Base-by-base conservation (phyloP, 2,113 vertebrate species). In the Maccullochella peelii region DNA sequence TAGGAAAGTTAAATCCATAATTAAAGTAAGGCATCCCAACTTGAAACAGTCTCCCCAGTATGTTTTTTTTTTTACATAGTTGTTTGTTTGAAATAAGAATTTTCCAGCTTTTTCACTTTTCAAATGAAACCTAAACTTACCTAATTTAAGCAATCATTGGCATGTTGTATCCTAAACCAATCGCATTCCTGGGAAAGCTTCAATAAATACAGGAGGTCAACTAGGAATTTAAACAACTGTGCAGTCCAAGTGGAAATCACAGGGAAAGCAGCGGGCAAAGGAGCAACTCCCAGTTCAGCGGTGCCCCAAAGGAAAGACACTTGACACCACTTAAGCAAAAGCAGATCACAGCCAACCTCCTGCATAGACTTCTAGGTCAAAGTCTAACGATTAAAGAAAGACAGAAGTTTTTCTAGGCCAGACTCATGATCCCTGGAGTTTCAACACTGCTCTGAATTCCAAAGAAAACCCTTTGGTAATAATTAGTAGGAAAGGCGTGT, bases 251-350 rank as follows among this genome's bases (percentile, higher is more conserved):
- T 75, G 33, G 81, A 89, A 91, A 78, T 62, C 71, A 83, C 70
- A 85, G 73, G 55, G 33, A 86, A 84, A 82, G 80, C 76, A 65
- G 62, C 44, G 69, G 84, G 72, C 61, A 91, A 27, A 86, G 38
- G 40, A 91, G 54, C 71, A 68, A 75, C 74, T 88, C 63, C 63
- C 68, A 69, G 62, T 79, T 84, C 63, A 75, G 54, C 42, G 33
- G 21, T 59, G 38, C 50, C 75, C 86, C 77, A 89, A 38, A 87
- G 80, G 82, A 91, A 65, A 66, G 86, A 91, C 82, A 94, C 86
- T 52, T 27, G 84, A 95, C 86, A 93, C 94, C 85, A 47, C 72
- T 83, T 85, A 86, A 66, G 86, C 71, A 89, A 85, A 92, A 92
- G 77, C 91, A 93, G 89, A 91, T 81, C 50, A 54, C 38, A 49